A percentile compares a stretch with the other conserved stretches of the same genome.
phyloP scores from a whole-genome alignment of 2,113 vertebrate genomes.

The Scolopax mira region DNA sequence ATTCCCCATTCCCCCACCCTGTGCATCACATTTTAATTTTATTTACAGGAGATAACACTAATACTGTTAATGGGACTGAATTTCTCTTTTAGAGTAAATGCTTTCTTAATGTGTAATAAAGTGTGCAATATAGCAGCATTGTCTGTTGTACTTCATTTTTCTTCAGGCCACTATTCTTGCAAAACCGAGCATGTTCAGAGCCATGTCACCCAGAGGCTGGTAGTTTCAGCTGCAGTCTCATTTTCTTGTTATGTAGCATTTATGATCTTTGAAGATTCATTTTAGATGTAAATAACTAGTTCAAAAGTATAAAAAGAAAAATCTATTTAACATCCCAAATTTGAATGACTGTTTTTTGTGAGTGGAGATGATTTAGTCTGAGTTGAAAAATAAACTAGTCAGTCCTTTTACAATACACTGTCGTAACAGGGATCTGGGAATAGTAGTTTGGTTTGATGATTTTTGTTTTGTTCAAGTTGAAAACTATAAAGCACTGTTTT shows the following conservation, averaged over 20 bases:
- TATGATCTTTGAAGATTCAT: neutral
- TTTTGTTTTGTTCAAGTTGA: neutral
- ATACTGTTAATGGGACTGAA: neutral
- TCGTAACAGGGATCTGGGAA: neutral
- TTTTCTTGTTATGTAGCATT: neutral
- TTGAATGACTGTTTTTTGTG: neutral
- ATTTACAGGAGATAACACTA: neutral
- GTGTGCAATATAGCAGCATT: neutral
- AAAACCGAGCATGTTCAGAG: neutral
- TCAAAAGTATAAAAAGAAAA: neutral
- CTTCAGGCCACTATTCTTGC: neutral
- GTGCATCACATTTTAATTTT: neutral
- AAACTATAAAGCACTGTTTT: neutral
- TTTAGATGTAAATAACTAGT: conserved; percentile 27
- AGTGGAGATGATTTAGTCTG: neutral
- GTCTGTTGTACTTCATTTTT: neutral
- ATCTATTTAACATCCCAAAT: neutral
- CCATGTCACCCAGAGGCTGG: neutral
- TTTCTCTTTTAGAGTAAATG: neutral
- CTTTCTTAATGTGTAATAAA: neutral
- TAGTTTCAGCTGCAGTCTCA: neutral
- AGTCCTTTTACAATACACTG: neutral
- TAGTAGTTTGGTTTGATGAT: neutral
- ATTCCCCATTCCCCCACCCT: neutral
- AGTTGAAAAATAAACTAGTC: conserved; percentile 21